Conservation (phyloP, 2,888 invertebrate species). For the Andrena bicolor region DNA sequence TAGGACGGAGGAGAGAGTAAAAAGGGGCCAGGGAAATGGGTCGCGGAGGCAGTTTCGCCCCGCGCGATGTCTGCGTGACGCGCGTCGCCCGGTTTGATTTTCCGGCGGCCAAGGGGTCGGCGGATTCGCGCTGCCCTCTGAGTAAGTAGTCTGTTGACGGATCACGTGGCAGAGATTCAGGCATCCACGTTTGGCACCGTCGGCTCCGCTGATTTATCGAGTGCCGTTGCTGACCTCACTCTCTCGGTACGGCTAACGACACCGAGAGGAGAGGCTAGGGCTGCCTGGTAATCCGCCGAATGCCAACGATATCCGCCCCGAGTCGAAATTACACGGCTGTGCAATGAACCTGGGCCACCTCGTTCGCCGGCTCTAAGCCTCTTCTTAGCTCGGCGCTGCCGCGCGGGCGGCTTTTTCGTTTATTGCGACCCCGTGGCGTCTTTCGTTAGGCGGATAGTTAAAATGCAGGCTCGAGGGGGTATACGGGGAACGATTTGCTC, state of each 20-base stretch:
- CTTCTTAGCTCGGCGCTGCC: background rate
- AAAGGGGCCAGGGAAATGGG: conserved; percentile 36
- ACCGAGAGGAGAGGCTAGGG: conserved; percentile 37
- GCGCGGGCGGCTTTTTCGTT: background rate
- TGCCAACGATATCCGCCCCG: conserved; percentile 52
- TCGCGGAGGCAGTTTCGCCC: conserved; percentile 43
- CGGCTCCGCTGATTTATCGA: conserved; percentile 68
- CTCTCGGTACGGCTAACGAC: conserved; percentile 62
- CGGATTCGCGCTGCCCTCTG: no score
- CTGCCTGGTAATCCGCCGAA: conserved; percentile 64
- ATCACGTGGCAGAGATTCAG: conserved; percentile 71
- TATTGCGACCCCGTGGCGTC: background rate
- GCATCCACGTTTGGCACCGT: conserved; percentile 52
- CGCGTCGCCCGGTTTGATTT: conserved; percentile 48
- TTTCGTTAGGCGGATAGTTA: conserved; percentile 4
- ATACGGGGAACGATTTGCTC: background rate
- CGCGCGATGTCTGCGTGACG: conserved; percentile 19
- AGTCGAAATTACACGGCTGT: conserved; percentile 58
- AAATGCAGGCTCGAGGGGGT: background rate
- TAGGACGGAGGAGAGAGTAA: background rate
- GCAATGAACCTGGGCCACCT: conserved; percentile 42
- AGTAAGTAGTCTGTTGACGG: no score
- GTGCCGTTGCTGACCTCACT: conserved; percentile 69
- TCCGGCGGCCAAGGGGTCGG: conserved; percentile 20
- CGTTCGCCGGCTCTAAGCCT: background rate